Evolutionary conservation across 1,140 invertebrate species (phyloP).

Genomic region (Drosophila kohkoa): DNA sequence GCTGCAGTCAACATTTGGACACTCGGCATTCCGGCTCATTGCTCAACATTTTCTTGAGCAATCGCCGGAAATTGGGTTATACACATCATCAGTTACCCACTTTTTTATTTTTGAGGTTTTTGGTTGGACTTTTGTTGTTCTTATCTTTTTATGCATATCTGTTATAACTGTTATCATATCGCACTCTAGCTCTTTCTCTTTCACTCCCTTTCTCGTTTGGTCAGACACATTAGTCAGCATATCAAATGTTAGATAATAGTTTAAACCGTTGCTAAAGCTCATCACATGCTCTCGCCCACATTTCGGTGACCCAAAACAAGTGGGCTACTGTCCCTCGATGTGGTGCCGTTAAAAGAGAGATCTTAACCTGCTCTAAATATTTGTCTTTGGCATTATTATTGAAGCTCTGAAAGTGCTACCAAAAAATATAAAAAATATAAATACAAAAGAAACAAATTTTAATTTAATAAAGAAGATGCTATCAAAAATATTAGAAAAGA

Average conservation of each 20-base stretch:
- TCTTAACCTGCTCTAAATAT: not conserved
- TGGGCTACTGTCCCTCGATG: not conserved
- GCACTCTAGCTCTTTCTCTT: not conserved
- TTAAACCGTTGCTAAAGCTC: conserved; percentile 20
- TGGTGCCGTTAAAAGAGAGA: not conserved
- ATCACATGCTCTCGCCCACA: conserved; percentile 18
- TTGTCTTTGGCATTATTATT: too few species aligned
- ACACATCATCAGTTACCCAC: conserved; percentile 15
- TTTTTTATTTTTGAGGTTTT: not conserved
- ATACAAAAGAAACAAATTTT: too few species aligned
- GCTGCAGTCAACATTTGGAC: not conserved
- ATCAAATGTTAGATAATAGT: conserved; percentile 28
- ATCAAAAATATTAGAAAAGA: too few species aligned
- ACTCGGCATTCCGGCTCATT: conserved; percentile 43
- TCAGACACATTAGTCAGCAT: conserved; percentile 17
- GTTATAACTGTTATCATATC: conserved; percentile 62
- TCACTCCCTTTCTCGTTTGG: not conserved
- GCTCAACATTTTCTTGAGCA: conserved; percentile 37
- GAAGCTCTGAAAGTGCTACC: too few species aligned
- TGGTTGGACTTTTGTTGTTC: conserved; percentile 15
- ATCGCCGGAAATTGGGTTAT: conserved; percentile 70
- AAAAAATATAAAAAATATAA: too few species aligned
- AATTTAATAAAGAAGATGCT: too few species aligned
- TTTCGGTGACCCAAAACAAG: conserved; percentile 15
- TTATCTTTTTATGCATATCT: conserved; percentile 67